phyloP scores from a whole-genome alignment of 2,113 vertebrate genomes.

The Tor tambroides region DNA sequence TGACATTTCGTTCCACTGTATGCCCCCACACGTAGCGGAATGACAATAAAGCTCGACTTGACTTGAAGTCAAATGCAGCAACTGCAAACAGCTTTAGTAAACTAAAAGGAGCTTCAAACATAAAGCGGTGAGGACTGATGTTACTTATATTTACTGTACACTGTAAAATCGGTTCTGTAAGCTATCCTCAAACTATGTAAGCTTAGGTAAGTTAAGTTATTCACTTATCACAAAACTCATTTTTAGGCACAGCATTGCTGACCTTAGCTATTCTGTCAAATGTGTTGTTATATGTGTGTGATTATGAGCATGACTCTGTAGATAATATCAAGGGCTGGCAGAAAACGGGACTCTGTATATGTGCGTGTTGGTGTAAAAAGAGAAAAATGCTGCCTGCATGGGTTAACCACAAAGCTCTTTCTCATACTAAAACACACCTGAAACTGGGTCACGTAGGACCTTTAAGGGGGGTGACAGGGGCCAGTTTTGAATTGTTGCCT shows the following conservation, averaged over 20 bases:
- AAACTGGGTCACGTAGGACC: conserved; percentile 40
- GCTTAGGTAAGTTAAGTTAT: not conserved
- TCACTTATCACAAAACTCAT: not conserved
- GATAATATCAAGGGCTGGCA: conserved; percentile 5
- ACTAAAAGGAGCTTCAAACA: not conserved
- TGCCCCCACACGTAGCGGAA: no score
- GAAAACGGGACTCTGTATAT: not conserved
- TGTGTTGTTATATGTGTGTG: no score
- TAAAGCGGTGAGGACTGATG: no score
- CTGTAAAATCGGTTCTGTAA: not conserved
- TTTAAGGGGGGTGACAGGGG: conserved; percentile 4
- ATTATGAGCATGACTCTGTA: not conserved
- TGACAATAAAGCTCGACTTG: no score
- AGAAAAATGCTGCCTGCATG: conserved; percentile 9
- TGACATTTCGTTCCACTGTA: no score
- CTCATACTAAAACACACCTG: conserved; percentile 42
- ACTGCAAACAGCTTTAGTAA: not conserved
- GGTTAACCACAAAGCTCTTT: conserved; percentile 61
- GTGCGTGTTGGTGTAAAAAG: not conserved
- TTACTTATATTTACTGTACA: no score
- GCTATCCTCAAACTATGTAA: not conserved
- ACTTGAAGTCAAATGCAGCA: not conserved
- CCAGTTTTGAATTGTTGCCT: not conserved
- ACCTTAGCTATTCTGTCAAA: not conserved
- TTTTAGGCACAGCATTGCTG: not conserved